phyloP scores from a whole-genome alignment of 2,113 vertebrate genomes.

The Pelecanus crispus region DNA sequence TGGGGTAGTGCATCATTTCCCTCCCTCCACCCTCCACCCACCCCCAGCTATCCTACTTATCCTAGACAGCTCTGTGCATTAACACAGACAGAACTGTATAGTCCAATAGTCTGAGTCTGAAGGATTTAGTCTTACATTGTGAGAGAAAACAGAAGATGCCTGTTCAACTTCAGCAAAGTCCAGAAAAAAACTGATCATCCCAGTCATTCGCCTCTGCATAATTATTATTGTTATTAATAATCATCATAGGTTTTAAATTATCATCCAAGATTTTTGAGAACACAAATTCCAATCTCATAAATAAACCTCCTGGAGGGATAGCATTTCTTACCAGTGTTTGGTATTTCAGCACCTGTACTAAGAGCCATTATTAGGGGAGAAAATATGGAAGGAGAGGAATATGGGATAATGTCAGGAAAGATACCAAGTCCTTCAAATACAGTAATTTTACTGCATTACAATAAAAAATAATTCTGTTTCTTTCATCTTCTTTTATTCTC shows the following conservation, averaged over 20 bases:
- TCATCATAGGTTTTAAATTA: not conserved
- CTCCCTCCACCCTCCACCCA: rapidly evolving
- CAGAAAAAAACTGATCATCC: not conserved
- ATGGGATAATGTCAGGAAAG: not conserved
- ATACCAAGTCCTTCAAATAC: not conserved
- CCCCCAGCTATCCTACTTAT: not conserved
- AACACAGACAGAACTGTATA: not conserved
- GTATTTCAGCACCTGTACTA: not conserved
- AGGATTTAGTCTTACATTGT: not conserved
- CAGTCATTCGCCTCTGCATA: not conserved
- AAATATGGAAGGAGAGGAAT: not conserved
- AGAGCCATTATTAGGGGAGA: not conserved
- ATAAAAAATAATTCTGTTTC: not conserved
- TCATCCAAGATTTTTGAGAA: not conserved
- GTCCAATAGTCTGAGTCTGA: too few relatives aligned
- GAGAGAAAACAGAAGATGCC: not conserved
- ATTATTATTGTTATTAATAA: not conserved
- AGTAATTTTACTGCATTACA: not conserved
- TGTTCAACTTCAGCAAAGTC: not conserved
- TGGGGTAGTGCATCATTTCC: rapidly evolving
- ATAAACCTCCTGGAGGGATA: not conserved
- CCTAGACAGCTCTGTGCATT: not conserved
- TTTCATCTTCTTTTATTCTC: not conserved
- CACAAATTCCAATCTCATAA: not conserved
- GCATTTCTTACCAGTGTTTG: not conserved